Evolutionary conservation across 2,113 vertebrate species (phyloP).

Genomic region (Orcinus orca): DNA sequence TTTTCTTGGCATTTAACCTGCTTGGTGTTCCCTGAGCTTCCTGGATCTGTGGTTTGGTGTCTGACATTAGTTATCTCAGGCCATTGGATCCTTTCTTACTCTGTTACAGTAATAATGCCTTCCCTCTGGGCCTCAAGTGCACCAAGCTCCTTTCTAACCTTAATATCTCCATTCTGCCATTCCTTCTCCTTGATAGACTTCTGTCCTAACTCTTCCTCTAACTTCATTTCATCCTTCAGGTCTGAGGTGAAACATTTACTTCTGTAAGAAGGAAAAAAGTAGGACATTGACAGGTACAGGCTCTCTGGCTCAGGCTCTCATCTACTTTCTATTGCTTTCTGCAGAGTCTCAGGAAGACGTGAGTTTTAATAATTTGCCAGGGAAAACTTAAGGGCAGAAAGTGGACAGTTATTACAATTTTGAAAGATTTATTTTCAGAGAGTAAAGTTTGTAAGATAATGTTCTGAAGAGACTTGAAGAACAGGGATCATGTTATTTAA

Average conservation of each 20-base stretch:
- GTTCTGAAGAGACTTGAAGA: neutral
- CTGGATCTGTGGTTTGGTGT: neutral
- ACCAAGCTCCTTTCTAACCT: neutral
- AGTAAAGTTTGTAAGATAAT: neutral
- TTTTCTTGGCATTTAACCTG: neutral
- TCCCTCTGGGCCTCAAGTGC: neutral
- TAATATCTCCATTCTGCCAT: neutral
- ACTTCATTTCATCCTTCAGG: neutral
- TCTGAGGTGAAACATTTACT: neutral
- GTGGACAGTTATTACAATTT: neutral
- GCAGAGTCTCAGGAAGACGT: neutral
- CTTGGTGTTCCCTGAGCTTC: neutral
- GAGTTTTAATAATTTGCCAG: neutral
- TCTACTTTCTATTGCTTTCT: neutral
- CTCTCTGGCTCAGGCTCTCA: neutral
- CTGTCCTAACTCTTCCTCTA: neutral
- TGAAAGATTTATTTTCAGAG: neutral
- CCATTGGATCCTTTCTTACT: neutral
- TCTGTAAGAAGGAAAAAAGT: neutral
- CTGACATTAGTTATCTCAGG: neutral
- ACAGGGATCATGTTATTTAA: neutral
- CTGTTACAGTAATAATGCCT: neutral
- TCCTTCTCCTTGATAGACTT: neutral
- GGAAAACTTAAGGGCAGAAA: neutral
- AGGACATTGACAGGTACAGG: neutral